phyloP scores from a whole-genome alignment of 2,888 invertebrate genomes.

The Acanthosoma haemorrhoidale region DNA sequence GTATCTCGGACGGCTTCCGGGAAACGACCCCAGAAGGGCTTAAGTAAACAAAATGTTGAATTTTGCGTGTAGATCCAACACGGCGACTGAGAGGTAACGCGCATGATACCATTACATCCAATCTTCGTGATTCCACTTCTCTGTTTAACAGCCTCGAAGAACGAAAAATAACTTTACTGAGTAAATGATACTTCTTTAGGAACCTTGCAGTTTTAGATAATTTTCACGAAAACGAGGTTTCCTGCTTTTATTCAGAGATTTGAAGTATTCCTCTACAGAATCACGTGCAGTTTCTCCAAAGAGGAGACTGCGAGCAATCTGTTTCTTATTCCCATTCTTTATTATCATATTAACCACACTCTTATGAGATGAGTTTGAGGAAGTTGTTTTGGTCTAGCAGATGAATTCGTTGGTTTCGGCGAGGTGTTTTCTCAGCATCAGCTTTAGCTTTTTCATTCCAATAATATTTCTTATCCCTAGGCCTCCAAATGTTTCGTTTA shows the following conservation, averaged over 20 bases:
- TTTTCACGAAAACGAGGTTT: conserved; percentile 1
- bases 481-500: too few species aligned
- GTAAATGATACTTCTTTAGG: conserved; percentile 12
- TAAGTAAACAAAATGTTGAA: too few species aligned
- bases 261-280: neutral
- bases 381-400: too few species aligned
- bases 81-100: too few species aligned
- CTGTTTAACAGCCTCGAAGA: neutral
- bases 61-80: too few species aligned
- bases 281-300: conserved; percentile 1
- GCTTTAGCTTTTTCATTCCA: too few species aligned
- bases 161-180: conserved; percentile 10
- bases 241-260: neutral
- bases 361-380: neutral
- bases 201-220: neutral
- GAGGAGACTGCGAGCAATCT: conserved; percentile 2
- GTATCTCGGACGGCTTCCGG: neutral
- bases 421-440: too few species aligned
- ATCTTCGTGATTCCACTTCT: neutral
- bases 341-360: neutral
- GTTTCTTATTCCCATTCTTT: conserved; percentile 7
- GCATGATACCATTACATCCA: too few species aligned
- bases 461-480: too few species aligned
- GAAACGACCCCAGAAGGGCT: neutral
- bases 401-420: too few species aligned